phyloP scores from a whole-genome alignment of 37 sponge, comb jelly and placozoan species.

The Aphrocallistes beatrix region DNA sequence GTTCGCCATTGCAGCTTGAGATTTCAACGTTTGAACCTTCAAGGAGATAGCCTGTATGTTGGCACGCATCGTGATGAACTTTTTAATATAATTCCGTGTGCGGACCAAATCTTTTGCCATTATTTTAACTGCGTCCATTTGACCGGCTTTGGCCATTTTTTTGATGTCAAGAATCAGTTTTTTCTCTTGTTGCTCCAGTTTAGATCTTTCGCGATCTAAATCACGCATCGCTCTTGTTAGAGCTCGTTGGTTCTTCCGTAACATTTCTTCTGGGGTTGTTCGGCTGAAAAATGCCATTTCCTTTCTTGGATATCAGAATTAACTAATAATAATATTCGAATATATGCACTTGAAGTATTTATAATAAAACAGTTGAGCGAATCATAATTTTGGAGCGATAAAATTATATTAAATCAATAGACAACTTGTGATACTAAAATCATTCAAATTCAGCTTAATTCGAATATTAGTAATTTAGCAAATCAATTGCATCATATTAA shows the following conservation, averaged over 20 bases:
- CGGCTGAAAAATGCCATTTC: slow-evolving; percentile 31
- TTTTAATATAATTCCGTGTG: slow-evolving; percentile 78
- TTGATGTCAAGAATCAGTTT: slow-evolving; percentile 86
- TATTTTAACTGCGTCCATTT: slow-evolving; percentile 84
- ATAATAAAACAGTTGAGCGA: too few species aligned
- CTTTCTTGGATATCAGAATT: background rate
- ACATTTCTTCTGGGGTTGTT: slow-evolving; percentile 77
- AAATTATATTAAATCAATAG: too few species aligned
- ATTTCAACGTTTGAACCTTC: slow-evolving; percentile 82
- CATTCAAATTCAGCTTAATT: too few species aligned
- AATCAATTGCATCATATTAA: too few species aligned
- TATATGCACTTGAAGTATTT: too few species aligned
- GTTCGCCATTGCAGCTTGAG: slow-evolving; percentile 91
- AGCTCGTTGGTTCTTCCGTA: slow-evolving; percentile 88
- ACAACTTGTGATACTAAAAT: too few species aligned
- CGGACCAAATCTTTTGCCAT: slow-evolving; percentile 90
- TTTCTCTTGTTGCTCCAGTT: slow-evolving; percentile 88
- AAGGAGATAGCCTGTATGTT: slow-evolving; percentile 89
- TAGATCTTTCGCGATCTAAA: slow-evolving; percentile 63
- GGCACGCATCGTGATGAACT: slow-evolving; percentile 92
- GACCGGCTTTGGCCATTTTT: slow-evolving; percentile 96
- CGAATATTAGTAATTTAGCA: too few species aligned
- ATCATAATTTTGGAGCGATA: too few species aligned
- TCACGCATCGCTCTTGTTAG: slow-evolving; percentile 70
- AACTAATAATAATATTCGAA: background rate